A percentile compares a stretch with the other conserved stretches of the same genome.
Conservation (phyloP, 1,140 invertebrate species). For the Brachionus paranguensis region DNA sequence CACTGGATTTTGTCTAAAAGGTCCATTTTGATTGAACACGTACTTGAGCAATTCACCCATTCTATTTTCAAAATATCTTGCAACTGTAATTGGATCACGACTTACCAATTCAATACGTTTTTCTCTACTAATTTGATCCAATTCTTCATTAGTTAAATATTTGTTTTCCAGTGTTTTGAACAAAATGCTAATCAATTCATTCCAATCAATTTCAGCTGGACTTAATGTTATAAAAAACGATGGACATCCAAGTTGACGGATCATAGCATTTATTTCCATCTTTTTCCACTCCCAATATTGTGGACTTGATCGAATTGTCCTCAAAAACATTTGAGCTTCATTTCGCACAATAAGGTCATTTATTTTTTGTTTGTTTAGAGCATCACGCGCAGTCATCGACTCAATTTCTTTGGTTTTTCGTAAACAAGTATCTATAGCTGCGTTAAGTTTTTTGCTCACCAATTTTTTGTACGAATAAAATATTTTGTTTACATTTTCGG, state of each 20-base stretch:
- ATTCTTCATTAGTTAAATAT: background rate
- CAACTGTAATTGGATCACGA: background rate
- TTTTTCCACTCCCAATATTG: constrained; percentile 2
- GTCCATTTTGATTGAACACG: background rate
- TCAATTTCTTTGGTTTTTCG: background rate
- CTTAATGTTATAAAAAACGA: background rate
- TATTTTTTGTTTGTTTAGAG: background rate
- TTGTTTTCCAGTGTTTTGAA: background rate
- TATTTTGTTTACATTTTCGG: background rate
- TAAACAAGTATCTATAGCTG: background rate
- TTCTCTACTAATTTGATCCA: background rate
- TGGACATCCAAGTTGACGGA: background rate
- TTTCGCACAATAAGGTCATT: background rate
- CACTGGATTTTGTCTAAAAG: background rate
- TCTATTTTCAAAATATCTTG: background rate
- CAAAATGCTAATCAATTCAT: background rate
- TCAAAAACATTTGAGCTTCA: background rate
- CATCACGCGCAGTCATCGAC: background rate
- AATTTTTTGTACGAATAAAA: background rate
- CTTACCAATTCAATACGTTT: background rate
- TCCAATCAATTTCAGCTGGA: background rate
- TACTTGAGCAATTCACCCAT: background rate
- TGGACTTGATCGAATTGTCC: background rate
- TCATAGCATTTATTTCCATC: background rate
- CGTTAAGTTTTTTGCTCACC: background rate